Evolutionary conservation across 2,888 invertebrate genomes (phyloP).

Genomic region (Plutella xylostella): DNA sequence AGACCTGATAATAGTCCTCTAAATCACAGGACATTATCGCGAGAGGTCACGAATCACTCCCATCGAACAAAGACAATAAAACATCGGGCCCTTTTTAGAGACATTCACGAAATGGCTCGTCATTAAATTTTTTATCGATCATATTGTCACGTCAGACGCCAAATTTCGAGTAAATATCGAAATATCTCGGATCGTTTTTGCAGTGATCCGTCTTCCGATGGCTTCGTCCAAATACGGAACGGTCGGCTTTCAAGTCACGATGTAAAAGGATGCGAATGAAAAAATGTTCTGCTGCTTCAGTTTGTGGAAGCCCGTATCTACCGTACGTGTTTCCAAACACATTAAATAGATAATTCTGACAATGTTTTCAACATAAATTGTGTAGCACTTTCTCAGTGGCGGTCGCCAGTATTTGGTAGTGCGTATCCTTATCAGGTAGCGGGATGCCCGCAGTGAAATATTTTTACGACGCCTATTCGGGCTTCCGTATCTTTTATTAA

Average conservation of each 20-base stretch:
- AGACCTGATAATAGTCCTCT: slow-evolving; percentile 54
- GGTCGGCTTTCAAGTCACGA: slow-evolving; percentile 19
- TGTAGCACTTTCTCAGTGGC: not conserved
- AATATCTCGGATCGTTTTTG: slow-evolving; percentile 27
- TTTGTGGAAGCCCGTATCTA: slow-evolving; percentile 31
- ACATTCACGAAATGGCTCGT: slow-evolving; percentile 18
- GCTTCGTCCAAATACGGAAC: slow-evolving; percentile 25
- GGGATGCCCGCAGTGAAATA: slow-evolving; percentile 52
- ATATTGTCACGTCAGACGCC: slow-evolving; percentile 35
- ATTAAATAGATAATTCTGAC: slow-evolving; percentile 26
- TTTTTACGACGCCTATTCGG: slow-evolving; percentile 54
- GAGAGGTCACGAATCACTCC: slow-evolving; percentile 57
- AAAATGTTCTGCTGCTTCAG: slow-evolving; percentile 28
- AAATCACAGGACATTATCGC: slow-evolving; percentile 61
- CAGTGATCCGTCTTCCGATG: slow-evolving; percentile 14
- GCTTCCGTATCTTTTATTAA: slow-evolving; percentile 46
- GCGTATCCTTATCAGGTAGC: slow-evolving; percentile 65
- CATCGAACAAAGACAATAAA: slow-evolving; percentile 48
- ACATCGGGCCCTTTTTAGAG: slow-evolving; percentile 43
- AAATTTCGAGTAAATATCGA: slow-evolving; percentile 25
- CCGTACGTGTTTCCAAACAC: slow-evolving; percentile 37
- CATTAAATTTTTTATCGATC: slow-evolving; percentile 41
- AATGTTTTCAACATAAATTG: slow-evolving; percentile 19
- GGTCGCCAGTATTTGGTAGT: slow-evolving; percentile 22
- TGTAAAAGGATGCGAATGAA: slow-evolving; percentile 22